Conservation (phyloP, 2,797 vertebrate species). For the Pseudocheirus occidentalis region DNA sequence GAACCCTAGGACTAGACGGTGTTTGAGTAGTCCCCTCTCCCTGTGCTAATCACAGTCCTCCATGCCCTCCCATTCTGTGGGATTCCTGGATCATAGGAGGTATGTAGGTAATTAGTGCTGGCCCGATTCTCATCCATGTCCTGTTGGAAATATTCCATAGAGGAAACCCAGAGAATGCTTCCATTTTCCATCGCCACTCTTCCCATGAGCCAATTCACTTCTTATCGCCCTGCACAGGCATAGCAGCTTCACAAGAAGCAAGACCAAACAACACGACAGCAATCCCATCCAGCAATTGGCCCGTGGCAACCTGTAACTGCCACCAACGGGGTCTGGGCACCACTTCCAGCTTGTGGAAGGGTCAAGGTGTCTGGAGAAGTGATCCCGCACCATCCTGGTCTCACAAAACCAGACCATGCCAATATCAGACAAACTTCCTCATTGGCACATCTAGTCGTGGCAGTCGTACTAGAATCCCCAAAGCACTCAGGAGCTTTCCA, state of each 20-base stretch:
- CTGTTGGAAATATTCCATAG: neutral
- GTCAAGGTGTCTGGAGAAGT: too few relatives aligned
- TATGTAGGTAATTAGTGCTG: neutral
- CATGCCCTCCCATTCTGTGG: neutral
- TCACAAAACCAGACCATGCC: too few relatives aligned
- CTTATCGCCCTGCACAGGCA: neutral
- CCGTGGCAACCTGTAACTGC: too few relatives aligned
- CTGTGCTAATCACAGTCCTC: too few relatives aligned
- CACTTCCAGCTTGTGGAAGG: neutral
- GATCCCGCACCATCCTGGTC: too few relatives aligned
- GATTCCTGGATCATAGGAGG: neutral
- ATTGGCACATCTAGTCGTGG: too few relatives aligned
- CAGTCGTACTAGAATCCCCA: neutral
- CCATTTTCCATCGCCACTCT: neutral
- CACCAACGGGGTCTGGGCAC: too few relatives aligned
- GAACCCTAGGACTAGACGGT: neutral
- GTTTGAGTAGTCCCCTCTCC: neutral
- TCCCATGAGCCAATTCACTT: neutral
- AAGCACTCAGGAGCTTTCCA: too few relatives aligned
- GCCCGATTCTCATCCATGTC: neutral
- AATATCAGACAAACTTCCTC: too few relatives aligned
- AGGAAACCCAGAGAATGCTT: neutral
- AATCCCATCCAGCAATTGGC: neutral
- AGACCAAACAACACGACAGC: too few relatives aligned
- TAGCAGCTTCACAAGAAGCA: neutral